Percentiles rank a stretch among this genome's conserved stretches.
phyloP scores from a whole-genome alignment of 2,888 invertebrate species.

The Euplexia lucipara region DNA sequence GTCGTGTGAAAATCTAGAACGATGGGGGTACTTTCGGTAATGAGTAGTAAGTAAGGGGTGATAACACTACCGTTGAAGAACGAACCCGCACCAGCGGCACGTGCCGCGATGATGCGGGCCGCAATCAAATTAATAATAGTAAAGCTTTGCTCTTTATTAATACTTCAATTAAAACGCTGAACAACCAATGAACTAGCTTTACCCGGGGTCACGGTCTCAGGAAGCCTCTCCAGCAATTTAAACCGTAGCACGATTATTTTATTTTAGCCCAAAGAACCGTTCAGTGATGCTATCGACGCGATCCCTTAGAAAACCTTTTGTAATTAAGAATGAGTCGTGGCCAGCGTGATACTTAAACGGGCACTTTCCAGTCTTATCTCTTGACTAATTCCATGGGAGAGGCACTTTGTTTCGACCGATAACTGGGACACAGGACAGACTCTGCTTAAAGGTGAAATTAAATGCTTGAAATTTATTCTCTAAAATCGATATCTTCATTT shows the following conservation, averaged over 20 bases:
- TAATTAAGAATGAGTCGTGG: conserved; percentile 59
- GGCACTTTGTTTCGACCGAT: conserved; percentile 48
- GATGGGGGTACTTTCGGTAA: conserved; percentile 81
- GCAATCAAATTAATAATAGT: conserved; percentile 62
- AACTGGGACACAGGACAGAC: conserved; percentile 25
- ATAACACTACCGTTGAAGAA: conserved; percentile 70
- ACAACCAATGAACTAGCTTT: conserved; percentile 40
- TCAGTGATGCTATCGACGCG: conserved; percentile 43
- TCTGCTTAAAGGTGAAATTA: conserved; percentile 13
- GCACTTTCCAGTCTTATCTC: conserved; percentile 51
- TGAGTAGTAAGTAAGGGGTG: conserved; percentile 74
- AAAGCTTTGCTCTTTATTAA: conserved; percentile 56
- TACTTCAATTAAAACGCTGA: conserved; percentile 47
- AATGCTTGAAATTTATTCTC: conserved; percentile 22
- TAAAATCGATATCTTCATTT: background rate
- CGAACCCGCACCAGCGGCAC: conserved; percentile 74
- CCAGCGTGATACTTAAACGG: conserved; percentile 45
- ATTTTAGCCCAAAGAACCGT: conserved; percentile 36
- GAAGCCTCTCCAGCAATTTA: conserved; percentile 16
- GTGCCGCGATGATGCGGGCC: conserved; percentile 72
- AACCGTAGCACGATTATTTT: conserved; percentile 39
- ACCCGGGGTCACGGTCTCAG: background rate
- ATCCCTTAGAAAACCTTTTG: conserved; percentile 51
- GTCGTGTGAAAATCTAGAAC: conserved; percentile 84
- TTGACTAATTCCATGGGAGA: conserved; percentile 51